Conservation (phyloP, 2,797 vertebrate genomes). For the Eurystomus glaucurus region DNA sequence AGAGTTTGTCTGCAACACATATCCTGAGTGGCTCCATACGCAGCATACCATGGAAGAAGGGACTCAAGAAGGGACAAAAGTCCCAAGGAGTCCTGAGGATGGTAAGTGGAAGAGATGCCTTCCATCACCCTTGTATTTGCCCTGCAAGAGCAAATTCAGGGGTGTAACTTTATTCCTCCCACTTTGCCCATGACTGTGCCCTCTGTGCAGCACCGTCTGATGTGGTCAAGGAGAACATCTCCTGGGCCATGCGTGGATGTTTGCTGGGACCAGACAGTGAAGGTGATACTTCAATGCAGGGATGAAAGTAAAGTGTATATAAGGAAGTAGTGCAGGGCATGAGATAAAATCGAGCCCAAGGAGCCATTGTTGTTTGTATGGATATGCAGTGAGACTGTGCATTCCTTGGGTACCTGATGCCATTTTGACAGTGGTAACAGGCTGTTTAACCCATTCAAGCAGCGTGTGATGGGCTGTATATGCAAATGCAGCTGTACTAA, state of each 20-base stretch:
- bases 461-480: neutral
- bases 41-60: neutral
- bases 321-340: accelerated
- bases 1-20: neutral
- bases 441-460: neutral
- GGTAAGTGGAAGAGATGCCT: neutral
- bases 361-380: neutral
- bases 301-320: neutral
- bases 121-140: neutral
- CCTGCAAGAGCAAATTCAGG: neutral
- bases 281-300: neutral
- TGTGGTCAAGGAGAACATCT: neutral
- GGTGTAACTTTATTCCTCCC: neutral
- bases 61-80: neutral
- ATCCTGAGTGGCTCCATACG: neutral
- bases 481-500: neutral
- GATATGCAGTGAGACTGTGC: neutral
- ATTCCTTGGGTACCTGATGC: neutral
- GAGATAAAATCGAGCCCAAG: neutral
- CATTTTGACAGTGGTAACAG: neutral
- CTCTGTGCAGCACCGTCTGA: neutral
- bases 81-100: neutral
- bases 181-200: neutral
- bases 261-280: neutral
- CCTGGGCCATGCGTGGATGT: accelerated